Conservation (phyloP, 1,140 invertebrate genomes). For the Drosophila watanabei region DNA sequence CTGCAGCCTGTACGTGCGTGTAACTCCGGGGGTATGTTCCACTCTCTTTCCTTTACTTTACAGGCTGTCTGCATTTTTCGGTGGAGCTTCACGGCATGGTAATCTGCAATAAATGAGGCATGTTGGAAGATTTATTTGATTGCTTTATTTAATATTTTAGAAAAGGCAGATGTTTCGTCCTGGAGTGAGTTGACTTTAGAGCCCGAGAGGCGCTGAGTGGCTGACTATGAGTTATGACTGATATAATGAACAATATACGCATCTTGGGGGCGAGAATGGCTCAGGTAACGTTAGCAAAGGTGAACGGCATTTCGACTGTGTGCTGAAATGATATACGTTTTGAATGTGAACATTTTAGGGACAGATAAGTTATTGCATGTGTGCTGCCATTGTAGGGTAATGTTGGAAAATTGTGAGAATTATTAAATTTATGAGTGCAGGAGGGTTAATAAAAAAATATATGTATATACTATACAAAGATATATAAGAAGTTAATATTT, state of each 20-base stretch:
- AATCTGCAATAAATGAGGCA: slow-evolving; percentile 85
- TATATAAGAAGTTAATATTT: neutral
- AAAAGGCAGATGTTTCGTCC: slow-evolving; percentile 75
- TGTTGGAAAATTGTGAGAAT: slow-evolving; percentile 11
- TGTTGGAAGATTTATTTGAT: slow-evolving; percentile 85
- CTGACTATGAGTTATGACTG: slow-evolving; percentile 76
- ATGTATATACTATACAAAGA: neutral
- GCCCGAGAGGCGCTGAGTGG: slow-evolving; percentile 40
- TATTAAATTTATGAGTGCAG: slow-evolving; percentile 17
- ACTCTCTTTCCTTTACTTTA: neutral
- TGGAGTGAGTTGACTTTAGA: slow-evolving; percentile 45
- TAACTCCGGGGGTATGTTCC: slow-evolving; percentile 13
- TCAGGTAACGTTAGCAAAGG: slow-evolving; percentile 32
- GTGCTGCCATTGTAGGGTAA: slow-evolving; percentile 9
- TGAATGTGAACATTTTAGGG: slow-evolving; percentile 23
- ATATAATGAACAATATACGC: slow-evolving; percentile 66
- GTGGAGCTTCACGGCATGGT: slow-evolving; percentile 58
- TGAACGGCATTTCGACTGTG: slow-evolving; percentile 35
- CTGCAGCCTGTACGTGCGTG: slow-evolving; percentile 50
- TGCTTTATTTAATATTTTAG: slow-evolving; percentile 84
- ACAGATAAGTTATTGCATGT: slow-evolving; percentile 48
- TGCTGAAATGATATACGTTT: slow-evolving; percentile 45
- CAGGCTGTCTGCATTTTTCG: slow-evolving; percentile 39
- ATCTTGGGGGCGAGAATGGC: slow-evolving; percentile 23
- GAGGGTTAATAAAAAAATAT: slow-evolving; percentile 4